Percentiles rank a stretch among this genome's conserved stretches.
phyloP scores from a whole-genome alignment of 64 coral and sea anemone species.

The Cladopsammia gracilis region DNA sequence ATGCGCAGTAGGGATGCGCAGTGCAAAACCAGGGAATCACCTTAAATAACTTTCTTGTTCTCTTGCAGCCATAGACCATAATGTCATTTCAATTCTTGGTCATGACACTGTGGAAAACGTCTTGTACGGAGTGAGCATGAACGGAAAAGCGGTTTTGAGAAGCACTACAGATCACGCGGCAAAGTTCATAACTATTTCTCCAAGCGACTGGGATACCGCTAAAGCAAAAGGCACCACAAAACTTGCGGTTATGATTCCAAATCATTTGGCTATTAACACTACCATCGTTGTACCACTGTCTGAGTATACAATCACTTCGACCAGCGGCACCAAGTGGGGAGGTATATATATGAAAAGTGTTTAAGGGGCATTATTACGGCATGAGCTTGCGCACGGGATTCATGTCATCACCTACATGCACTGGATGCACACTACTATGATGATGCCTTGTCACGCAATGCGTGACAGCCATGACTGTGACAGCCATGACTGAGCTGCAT shows the following conservation, averaged over 20 bases:
- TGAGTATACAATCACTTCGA: too few relatives aligned
- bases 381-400: too few relatives aligned
- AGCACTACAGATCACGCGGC: conserved; percentile 14
- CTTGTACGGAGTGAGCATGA: conserved; percentile 13
- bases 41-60: too few relatives aligned
- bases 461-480: too few relatives aligned
- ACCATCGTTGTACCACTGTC: neutral
- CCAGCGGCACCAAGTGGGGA: neutral
- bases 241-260: neutral
- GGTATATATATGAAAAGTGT: neutral
- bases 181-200: neutral
- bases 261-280: neutral
- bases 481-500: too few relatives aligned
- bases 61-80: neutral
- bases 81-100: neutral
- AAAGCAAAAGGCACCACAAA: conserved; percentile 12
- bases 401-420: too few relatives aligned
- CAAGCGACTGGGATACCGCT: neutral
- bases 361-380: too few relatives aligned
- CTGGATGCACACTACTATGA: too few relatives aligned
- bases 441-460: too few relatives aligned
- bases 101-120: neutral
- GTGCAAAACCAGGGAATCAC: too few relatives aligned
- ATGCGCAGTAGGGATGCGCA: too few relatives aligned
- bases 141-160: conserved; percentile 26